phyloP scores from a whole-genome alignment of 53 echinoderm and acorn worm genomes.

The Paracentrotus lividus region DNA sequence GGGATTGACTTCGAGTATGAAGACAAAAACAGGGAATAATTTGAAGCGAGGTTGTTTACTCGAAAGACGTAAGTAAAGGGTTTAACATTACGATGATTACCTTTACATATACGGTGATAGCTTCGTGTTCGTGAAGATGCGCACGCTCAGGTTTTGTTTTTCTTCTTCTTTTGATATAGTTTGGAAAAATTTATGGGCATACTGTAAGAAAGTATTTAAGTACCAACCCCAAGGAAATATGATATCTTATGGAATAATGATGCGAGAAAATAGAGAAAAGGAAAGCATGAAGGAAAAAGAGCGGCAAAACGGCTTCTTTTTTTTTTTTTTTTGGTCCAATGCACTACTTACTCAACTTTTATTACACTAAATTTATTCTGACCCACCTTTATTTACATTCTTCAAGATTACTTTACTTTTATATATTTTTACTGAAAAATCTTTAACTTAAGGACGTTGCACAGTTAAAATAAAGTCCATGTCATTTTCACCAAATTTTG shows the following conservation, averaged over 20 bases:
- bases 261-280: not conserved
- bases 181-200: not conserved
- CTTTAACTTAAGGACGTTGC: not conserved
- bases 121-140: no score
- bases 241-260: not conserved
- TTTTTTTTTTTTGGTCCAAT: not conserved
- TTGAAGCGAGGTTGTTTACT: not conserved
- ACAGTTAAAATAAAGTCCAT: no score
- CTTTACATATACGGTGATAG: constrained; percentile 7
- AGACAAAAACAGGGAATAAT: not conserved
- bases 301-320: not conserved
- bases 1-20: not conserved
- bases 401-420: not conserved
- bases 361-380: not conserved
- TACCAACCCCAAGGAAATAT: not conserved
- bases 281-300: not conserved
- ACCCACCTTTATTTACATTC: not conserved
- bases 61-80: not conserved
- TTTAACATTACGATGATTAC: not conserved
- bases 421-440: not conserved
- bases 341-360: not conserved
- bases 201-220: not conserved
- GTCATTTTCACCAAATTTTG: no score
- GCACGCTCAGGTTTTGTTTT: no score
- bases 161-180: no score